Conservation (phyloP, 2,113 vertebrate genomes). For the Microcebus murinus region DNA sequence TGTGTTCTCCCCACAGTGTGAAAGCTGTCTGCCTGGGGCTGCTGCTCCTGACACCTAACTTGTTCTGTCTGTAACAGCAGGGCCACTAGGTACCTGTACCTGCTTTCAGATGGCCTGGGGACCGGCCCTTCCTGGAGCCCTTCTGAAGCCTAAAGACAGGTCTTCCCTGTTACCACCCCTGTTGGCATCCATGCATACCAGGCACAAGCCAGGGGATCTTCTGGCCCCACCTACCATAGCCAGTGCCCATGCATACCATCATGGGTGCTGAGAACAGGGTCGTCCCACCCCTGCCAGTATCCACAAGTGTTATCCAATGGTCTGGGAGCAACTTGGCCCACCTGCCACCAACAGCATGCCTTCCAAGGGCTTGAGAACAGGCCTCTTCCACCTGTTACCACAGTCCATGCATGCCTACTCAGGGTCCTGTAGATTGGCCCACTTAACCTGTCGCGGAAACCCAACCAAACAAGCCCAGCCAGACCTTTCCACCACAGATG, state of each 20-base stretch:
- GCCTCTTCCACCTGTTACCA: not conserved
- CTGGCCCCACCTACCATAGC: not conserved
- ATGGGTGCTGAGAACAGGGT: not conserved
- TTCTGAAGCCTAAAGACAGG: not conserved
- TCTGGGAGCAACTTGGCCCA: not conserved
- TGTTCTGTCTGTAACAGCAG: not conserved
- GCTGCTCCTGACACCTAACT: not conserved
- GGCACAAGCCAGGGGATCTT: not conserved
- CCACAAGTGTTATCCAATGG: not conserved
- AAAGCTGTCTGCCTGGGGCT: not conserved
- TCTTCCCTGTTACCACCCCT: not conserved
- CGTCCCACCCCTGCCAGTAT: not conserved
- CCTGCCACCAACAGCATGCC: not conserved
- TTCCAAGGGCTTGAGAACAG: not conserved
- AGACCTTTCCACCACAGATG: not conserved
- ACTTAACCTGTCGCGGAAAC: not conserved
- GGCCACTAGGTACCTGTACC: not conserved
- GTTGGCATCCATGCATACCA: no score
- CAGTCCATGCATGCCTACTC: not conserved
- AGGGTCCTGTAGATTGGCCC: not conserved
- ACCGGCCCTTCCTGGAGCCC: fast-evolving
- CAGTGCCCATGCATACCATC: not conserved
- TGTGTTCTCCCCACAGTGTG: not conserved
- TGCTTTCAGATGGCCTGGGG: not conserved
- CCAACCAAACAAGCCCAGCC: not conserved